Evolutionary conservation across 2,797 vertebrate genomes (phyloP), one percentile per base, ranked within the genome.

Genomic region (Sebastes variabilis): DNA sequence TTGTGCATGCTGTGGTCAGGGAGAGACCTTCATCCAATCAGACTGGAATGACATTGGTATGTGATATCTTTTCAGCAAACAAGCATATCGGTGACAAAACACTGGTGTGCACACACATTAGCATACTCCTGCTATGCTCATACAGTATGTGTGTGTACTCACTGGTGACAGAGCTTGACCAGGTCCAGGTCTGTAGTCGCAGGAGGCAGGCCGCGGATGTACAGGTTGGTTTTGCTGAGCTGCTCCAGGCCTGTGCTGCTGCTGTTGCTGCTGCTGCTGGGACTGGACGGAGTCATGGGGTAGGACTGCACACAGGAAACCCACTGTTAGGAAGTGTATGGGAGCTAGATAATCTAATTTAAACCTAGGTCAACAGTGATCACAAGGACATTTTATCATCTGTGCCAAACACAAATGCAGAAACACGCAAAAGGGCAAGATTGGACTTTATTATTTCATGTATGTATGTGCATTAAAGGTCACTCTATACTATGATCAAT

Each of bases 211-310:
- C 98, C 98, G 64, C 98, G 96, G 94, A 99, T 99, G 90, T 99
- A 99, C 88, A 99, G 97, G 93, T 99, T 99, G 14, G 98, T 99
- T 96, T 99, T 99, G 96, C 98, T 99, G 93, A 99, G 97, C 89
- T 99, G 98, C 95, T 99, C 98, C 98, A 98, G 99, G 94, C 99
- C 99, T 90, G 98, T 98, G 88, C 96, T 99, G 96, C 97, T 97
- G 93, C 97, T 96, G 95, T 95, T 96, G 92, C 95, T 99, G 96
- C 98, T 99, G 93, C 97, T 99, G 93, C 97, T 98, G 88, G 98
- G 98, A 93, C 98, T 99, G 94, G 98, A 98, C 83, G 98, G 98
- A 95, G 99, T 98, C 98, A 99, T 99, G 88, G 98, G 99, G 90
- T 98, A 98, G 69, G 94, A 95, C 93, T 97, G 96, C 86, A 97